Conservation (phyloP, 2,113 vertebrate species). For the Mustelus asterias region DNA sequence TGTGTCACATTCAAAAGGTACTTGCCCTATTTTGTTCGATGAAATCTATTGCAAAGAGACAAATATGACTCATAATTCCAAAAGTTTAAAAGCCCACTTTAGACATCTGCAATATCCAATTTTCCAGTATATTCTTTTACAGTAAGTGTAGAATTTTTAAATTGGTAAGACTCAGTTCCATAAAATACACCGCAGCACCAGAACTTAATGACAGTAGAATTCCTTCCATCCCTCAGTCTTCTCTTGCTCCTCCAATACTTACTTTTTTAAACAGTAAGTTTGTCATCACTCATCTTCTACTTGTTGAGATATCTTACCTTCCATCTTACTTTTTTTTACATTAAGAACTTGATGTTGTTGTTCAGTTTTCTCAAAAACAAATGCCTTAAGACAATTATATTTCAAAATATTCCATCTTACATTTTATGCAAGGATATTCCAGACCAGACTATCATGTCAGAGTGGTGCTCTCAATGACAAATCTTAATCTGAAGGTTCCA, state of each 20-base stretch:
- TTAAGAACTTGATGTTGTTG: too few species aligned
- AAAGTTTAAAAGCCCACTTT: background rate
- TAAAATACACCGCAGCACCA: background rate
- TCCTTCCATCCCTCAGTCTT: background rate
- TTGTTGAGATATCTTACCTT: background rate
- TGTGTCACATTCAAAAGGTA: background rate
- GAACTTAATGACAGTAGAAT: background rate
- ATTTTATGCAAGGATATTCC: background rate
- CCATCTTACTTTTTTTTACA: background rate
- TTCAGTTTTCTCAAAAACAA: background rate
- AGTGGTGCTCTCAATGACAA: background rate
- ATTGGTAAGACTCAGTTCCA: background rate
- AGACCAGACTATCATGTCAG: background rate
- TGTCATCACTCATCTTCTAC: background rate
- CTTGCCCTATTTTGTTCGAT: background rate
- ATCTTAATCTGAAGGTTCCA: background rate
- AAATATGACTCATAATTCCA: background rate
- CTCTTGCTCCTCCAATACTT: background rate
- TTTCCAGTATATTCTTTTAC: background rate
- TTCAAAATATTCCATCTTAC: background rate
- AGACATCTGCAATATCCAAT: background rate
- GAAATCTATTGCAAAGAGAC: background rate
- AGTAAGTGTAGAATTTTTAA: background rate
- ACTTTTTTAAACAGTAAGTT: background rate
- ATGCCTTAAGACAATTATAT: background rate